Evolutionary conservation across 2,797 vertebrate species (phyloP).

Genomic region (Crenuchus spilurus): DNA sequence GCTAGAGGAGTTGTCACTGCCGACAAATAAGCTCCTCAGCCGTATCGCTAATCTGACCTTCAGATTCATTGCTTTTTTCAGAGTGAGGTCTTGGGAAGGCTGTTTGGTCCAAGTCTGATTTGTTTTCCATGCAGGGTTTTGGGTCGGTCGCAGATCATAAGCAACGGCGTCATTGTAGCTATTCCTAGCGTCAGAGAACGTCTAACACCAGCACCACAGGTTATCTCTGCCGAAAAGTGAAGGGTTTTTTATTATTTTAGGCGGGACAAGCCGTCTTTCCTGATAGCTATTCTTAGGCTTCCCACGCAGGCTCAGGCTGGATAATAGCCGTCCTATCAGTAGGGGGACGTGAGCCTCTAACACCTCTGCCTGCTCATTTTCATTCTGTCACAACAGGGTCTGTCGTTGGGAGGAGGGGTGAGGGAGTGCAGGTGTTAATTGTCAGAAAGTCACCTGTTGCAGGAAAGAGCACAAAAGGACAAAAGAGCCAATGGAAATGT

Average conservation of each 20-base stretch:
- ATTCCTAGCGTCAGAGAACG: slow-evolving; percentile 3
- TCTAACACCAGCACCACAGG: slow-evolving; percentile 2
- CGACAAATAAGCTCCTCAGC: slow-evolving; percentile 1
- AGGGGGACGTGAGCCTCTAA: slow-evolving; percentile 20
- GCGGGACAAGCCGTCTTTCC: slow-evolving; percentile 26
- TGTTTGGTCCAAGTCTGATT: too few relatives aligned
- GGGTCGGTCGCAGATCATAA: background rate
- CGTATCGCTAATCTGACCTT: slow-evolving; percentile 33
- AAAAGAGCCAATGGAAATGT: slow-evolving; percentile 10
- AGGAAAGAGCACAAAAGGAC: slow-evolving; percentile 9
- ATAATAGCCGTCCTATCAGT: slow-evolving; percentile 36
- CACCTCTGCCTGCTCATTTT: slow-evolving; percentile 29
- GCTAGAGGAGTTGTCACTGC: background rate
- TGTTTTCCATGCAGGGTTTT: background rate
- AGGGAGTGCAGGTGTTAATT: slow-evolving; percentile 42
- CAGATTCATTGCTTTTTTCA: slow-evolving; percentile 20
- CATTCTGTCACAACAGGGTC: slow-evolving; percentile 18
- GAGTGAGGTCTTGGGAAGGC: background rate
- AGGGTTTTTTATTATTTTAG: slow-evolving; percentile 43
- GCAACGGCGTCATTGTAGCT: background rate
- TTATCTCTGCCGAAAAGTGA: slow-evolving; percentile 15
- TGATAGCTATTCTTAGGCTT: slow-evolving; percentile 40
- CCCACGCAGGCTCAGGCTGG: slow-evolving; percentile 23
- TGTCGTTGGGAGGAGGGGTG: background rate
- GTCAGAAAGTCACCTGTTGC: slow-evolving; percentile 35